Evolutionary conservation across 2,888 invertebrate genomes (phyloP).

Genomic region (Exephanes ischioxanthus): DNA sequence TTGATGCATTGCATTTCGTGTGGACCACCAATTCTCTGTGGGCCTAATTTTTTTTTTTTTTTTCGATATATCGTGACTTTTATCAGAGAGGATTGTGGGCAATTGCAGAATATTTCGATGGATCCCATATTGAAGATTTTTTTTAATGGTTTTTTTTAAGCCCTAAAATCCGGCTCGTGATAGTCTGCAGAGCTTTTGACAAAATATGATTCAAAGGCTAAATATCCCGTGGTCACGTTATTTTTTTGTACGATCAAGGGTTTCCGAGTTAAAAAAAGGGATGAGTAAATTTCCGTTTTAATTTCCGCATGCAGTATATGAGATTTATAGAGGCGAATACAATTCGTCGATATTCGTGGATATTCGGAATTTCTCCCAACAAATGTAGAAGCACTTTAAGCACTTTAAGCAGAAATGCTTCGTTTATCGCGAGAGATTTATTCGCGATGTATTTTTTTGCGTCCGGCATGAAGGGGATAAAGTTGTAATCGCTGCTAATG

Average conservation of each 20-base stretch:
- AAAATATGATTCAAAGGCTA: too few relatives aligned
- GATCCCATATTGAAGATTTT: neutral
- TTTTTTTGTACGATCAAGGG: too few relatives aligned
- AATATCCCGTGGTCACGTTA: too few relatives aligned
- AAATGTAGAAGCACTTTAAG: neutral
- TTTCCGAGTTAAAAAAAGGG: neutral
- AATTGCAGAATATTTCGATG: too few relatives aligned
- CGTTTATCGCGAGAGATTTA: neutral
- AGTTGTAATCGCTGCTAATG: slow-evolving; percentile 14
- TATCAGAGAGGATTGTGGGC: too few relatives aligned
- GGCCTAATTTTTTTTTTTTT: neutral
- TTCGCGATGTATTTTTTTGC: slow-evolving; percentile 1
- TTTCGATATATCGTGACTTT: neutral
- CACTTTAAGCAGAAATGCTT: neutral
- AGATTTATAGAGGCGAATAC: neutral
- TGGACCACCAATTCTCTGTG: neutral
- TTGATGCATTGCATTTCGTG: too few relatives aligned
- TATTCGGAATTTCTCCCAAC: neutral
- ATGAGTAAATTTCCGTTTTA: too few relatives aligned
- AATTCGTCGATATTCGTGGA: neutral
- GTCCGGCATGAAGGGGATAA: neutral
- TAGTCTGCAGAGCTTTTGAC: too few relatives aligned
- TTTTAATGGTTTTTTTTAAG: neutral
- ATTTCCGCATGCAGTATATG: too few relatives aligned
- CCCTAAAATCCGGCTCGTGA: too few relatives aligned